A percentile compares a stretch with the other conserved stretches of the same genome.
phyloP scores from a whole-genome alignment of 2,113 vertebrate genomes.

The Platanista minor region DNA sequence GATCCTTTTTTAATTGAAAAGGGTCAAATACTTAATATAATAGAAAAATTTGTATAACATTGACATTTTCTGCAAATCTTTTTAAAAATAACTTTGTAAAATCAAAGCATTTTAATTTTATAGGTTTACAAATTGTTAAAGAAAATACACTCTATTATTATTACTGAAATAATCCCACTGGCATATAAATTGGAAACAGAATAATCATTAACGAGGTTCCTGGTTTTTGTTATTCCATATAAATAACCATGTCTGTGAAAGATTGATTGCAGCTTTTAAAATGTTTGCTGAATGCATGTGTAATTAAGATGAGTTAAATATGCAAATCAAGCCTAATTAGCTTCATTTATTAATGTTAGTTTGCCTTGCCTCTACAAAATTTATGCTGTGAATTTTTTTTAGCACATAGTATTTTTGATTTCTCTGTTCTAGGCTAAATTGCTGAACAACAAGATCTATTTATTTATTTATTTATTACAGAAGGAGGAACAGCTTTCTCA shows the following conservation, averaged over 20 bases:
- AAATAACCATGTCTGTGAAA: slow-evolving; percentile 80
- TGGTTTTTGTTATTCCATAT: slow-evolving; percentile 78
- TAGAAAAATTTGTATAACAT: background rate
- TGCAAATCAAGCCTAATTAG: slow-evolving; percentile 83
- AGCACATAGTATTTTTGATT: slow-evolving; percentile 64
- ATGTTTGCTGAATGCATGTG: slow-evolving; percentile 80
- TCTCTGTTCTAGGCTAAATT: background rate
- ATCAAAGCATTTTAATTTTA: slow-evolving; percentile 49
- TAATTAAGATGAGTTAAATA: slow-evolving; percentile 87
- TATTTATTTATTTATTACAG: background rate
- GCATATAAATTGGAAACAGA: slow-evolving; percentile 73
- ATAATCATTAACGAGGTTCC: slow-evolving; percentile 76
- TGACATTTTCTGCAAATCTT: background rate
- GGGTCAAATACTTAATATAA: background rate
- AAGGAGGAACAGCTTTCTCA: background rate
- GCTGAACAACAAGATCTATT: slow-evolving; percentile 21
- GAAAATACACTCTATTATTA: slow-evolving; percentile 55
- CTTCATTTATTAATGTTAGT: slow-evolving; percentile 82
- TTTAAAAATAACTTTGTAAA: background rate
- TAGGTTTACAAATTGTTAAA: background rate
- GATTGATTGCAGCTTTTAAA: slow-evolving; percentile 80
- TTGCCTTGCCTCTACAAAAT: slow-evolving; percentile 75
- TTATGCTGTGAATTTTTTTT: slow-evolving; percentile 68
- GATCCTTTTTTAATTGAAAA: background rate
- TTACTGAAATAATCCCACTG: slow-evolving; percentile 71